Conservation (phyloP, 1,140 invertebrate genomes). For the Pomacea maculata region DNA sequence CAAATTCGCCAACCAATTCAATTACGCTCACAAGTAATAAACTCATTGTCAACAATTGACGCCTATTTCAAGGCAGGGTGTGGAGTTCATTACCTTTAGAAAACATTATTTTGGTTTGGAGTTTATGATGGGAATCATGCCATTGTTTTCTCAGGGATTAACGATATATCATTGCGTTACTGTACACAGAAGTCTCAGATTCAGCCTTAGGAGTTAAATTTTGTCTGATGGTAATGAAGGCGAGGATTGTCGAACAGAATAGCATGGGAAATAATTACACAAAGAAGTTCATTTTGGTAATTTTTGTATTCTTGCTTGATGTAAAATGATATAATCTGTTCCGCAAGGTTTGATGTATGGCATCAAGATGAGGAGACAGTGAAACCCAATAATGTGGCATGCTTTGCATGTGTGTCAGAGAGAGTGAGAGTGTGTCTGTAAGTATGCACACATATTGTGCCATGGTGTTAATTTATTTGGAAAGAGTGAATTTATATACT, state of each 20-base stretch:
- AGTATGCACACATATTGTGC: neutral
- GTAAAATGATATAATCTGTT: too few species aligned
- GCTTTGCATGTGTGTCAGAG: neutral
- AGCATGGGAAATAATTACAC: too few species aligned
- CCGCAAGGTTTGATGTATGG: too few species aligned
- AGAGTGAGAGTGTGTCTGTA: constrained; percentile 1
- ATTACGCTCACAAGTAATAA: constrained; percentile 60
- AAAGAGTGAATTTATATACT: neutral
- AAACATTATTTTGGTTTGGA: too few species aligned
- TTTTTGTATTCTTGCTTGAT: too few species aligned
- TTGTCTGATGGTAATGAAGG: too few species aligned
- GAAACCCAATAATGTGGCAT: neutral
- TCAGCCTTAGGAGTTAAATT: too few species aligned
- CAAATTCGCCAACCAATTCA: constrained; percentile 72
- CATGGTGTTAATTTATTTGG: neutral
- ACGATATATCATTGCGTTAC: neutral
- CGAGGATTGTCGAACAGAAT: too few species aligned
- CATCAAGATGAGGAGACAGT: neutral
- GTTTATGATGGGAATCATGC: neutral
- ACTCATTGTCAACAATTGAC: neutral
- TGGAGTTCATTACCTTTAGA: neutral
- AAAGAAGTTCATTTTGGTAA: too few species aligned
- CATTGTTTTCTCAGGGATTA: neutral
- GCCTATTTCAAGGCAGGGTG: neutral
- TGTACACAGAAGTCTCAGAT: too few species aligned